Percentiles rank a stretch among this genome's conserved stretches.
These are phyloP conservation scores for Podotricha telesiphe DNA, from an alignment of 2,888 invertebrate species.

Conservation along the genomic window DNA sequence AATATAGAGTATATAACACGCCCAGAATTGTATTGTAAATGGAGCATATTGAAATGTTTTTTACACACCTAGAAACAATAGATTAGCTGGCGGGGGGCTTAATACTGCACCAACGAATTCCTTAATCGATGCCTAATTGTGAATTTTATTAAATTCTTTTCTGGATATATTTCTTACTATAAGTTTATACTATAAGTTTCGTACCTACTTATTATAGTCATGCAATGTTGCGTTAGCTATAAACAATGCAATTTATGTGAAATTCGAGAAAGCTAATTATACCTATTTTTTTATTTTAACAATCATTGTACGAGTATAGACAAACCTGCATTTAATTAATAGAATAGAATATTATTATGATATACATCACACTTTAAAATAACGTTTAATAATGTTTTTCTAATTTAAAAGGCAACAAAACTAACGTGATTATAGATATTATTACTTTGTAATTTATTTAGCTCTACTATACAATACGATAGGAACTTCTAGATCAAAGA, in stretches of 20 bases:
- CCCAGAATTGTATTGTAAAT: too few species aligned
- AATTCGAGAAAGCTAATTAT: constrained; percentile 12
- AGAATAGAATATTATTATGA: too few species aligned
- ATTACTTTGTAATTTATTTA: not conserved
- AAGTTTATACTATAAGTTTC: not conserved
- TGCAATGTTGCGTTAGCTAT: constrained; percentile 18
- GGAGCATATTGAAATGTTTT: too few species aligned
- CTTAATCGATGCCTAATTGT: too few species aligned
- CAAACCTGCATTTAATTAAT: too few species aligned
- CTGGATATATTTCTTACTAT: not conserved
- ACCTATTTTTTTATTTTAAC: constrained; percentile 8
- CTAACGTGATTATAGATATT: too few species aligned
- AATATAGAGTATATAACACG: too few species aligned
- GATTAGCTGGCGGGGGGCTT: too few species aligned
- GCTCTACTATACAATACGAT: constrained; percentile 1
- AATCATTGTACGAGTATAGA: not conserved
- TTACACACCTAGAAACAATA: too few species aligned
- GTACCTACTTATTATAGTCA: constrained; percentile 15
- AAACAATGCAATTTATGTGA: constrained; percentile 15
- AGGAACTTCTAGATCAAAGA: not conserved
- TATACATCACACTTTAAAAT: too few species aligned
- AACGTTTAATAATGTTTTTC: not conserved
- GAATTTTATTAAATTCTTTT: not conserved
- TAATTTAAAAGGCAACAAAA: not conserved
- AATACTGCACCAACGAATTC: too few species aligned